Base-by-base conservation (phyloP, 2,888 invertebrate species). In the Eupsilia transversa region DNA sequence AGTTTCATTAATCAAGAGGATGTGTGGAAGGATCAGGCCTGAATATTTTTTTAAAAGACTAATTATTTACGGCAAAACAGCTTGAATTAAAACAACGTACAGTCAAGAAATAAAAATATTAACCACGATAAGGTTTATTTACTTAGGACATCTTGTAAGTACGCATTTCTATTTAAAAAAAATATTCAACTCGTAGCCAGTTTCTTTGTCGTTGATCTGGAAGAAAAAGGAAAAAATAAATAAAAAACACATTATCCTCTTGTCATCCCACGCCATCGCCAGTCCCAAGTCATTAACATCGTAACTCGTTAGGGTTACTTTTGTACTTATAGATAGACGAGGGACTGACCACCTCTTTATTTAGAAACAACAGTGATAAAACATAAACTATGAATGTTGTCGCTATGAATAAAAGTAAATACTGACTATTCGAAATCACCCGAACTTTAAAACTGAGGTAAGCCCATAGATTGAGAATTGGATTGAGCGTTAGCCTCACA, bases 1-100 rank as follows among this genome's bases (percentile, higher is more conserved):
- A 83, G 64, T 72, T 85, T 77, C 77, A 90, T 92, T 89, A 89
- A 89, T 90, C 83, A 87, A 78, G 57, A 83, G 75, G 68, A 64
- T 61, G 30, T 41, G 63, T 84, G 27, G 27, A 66, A 84, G 65
- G 38, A 54, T 49, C 56, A 41, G 23, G 33, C 43, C 70, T 85
- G 46, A 80, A 64, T 80, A 71, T 64, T 64, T 71, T 59, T 35
- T 80, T 35, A 57, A 66, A 80, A 49, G 10, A 49, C 33, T 49
- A 61, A 46, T 54, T 54, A 80, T 38, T 80, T 60, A 46, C 23
- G 9, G n/a, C 33, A 6, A 72, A 23, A 60, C 12, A 33, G 4
- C 35, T 38, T 33, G 9, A 46, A 17, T 54, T 52, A 43, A 41
- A 57, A 54, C n/a, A 35, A 57, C 6, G 0, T 17, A 54, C 14